A percentile compares a stretch with the other conserved stretches of the same genome.
These are phyloP conservation scores for Sisor rabdophorus DNA, from an alignment of 2,113 vertebrate species.

Conservation along the genomic window DNA sequence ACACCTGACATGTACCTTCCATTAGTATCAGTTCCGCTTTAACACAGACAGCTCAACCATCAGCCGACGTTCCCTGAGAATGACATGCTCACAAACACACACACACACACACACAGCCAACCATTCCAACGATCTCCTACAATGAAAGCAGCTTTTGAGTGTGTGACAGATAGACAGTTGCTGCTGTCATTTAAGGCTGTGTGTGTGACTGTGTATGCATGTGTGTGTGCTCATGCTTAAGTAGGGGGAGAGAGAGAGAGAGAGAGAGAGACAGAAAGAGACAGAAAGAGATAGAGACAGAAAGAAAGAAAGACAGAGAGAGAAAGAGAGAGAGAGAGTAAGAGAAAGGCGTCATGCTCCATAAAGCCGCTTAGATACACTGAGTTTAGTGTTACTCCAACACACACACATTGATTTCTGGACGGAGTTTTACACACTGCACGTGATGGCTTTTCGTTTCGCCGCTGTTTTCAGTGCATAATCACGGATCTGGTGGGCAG, in stretches of 20 bases:
- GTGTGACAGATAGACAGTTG: slow-evolving; percentile 66
- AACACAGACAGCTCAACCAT: slow-evolving; percentile 31
- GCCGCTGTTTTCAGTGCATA: slow-evolving; percentile 13
- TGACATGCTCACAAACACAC: background rate
- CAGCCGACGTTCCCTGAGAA: slow-evolving; percentile 26
- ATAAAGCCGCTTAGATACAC: slow-evolving; percentile 45
- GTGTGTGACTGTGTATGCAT: slow-evolving; percentile 28
- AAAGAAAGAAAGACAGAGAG: slow-evolving; percentile 25
- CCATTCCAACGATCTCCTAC: slow-evolving; percentile 78
- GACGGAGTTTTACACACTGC: slow-evolving; percentile 18
- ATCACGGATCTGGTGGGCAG: slow-evolving; percentile 22
- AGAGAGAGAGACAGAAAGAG: slow-evolving; percentile 18
- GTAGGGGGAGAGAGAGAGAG: slow-evolving; percentile 31
- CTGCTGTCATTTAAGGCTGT: slow-evolving; percentile 68
- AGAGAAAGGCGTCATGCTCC: slow-evolving; percentile 41
- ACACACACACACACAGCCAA: slow-evolving; percentile 67
- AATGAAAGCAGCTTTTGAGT: slow-evolving; percentile 68
- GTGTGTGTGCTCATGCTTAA: background rate
- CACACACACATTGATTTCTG: slow-evolving; percentile 27
- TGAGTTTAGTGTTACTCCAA: slow-evolving; percentile 47
- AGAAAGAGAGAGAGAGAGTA: slow-evolving; percentile 32
- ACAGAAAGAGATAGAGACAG: slow-evolving; percentile 34
- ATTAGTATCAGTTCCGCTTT: slow-evolving; percentile 42
- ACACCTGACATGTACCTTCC: slow-evolving; percentile 39
- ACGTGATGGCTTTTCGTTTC: background rate